phyloP scores from a whole-genome alignment of 2,797 vertebrate genomes.

The Oophaga sylvatica region DNA sequence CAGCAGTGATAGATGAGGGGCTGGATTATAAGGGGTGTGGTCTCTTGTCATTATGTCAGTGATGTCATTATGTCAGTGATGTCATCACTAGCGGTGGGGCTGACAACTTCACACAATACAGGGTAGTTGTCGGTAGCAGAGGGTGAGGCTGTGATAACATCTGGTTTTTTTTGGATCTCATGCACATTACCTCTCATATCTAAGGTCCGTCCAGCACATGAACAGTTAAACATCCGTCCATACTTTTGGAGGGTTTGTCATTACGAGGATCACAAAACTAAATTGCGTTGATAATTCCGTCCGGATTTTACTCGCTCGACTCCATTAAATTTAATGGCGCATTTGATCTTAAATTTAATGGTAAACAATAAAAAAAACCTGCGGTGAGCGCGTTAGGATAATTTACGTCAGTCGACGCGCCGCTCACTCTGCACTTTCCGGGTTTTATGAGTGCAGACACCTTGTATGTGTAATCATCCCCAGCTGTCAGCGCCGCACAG shows the following conservation, averaged over 20 bases:
- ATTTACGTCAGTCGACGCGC: slow-evolving; percentile 11
- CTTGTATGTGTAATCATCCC: slow-evolving; percentile 30
- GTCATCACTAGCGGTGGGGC: not conserved
- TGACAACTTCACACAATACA: not conserved
- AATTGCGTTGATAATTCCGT: not conserved
- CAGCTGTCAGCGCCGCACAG: slow-evolving; percentile 8
- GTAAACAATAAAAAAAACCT: slow-evolving; percentile 62
- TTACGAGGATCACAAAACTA: slow-evolving; percentile 30
- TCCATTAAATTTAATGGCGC: slow-evolving; percentile 59
- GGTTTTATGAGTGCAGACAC: slow-evolving; percentile 56
- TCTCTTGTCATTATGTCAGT: not conserved
- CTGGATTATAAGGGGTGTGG: no score
- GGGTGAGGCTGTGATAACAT: no score
- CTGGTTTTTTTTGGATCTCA: not conserved
- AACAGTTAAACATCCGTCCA: slow-evolving; percentile 1
- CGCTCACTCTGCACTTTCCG: slow-evolving; percentile 56
- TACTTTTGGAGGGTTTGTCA: slow-evolving; percentile 1
- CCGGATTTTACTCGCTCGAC: slow-evolving; percentile 14
- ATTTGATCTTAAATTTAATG: slow-evolving; percentile 35
- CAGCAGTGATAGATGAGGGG: not conserved
- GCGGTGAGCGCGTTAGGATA: slow-evolving; percentile 54
- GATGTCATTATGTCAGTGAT: slow-evolving; percentile 2
- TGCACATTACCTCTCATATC: not conserved
- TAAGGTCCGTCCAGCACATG: not conserved
- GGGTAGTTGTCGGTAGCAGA: not conserved